Evolutionary conservation across 2,113 vertebrate species (phyloP).

Genomic region (Lepus europaeus): DNA sequence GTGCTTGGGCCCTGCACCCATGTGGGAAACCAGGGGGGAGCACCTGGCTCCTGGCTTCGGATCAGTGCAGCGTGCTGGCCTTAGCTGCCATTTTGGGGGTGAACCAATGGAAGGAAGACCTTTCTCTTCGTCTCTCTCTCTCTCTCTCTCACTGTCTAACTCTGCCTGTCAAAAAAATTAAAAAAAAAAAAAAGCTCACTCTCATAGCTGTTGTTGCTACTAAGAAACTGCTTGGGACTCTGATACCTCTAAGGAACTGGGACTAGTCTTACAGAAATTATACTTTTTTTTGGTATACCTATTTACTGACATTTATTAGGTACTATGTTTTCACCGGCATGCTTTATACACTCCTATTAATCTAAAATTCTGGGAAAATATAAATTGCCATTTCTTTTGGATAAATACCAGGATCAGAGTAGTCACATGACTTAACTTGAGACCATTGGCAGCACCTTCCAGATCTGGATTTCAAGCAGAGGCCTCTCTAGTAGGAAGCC

Average conservation of each 20-base stretch:
- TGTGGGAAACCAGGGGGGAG: too few species aligned
- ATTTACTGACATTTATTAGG: neutral
- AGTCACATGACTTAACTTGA: neutral
- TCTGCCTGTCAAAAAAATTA: too few species aligned
- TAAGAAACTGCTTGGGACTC: neutral
- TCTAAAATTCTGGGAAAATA: neutral
- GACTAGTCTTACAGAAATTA: neutral
- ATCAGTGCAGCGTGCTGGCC: too few species aligned
- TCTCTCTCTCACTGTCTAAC: too few species aligned
- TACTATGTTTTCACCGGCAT: neutral
- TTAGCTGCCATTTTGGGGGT: too few species aligned
- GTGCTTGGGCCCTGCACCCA: too few species aligned
- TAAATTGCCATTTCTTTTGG: neutral
- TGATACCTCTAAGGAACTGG: neutral
- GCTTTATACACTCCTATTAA: neutral
- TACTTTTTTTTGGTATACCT: neutral
- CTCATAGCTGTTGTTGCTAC: too few species aligned
- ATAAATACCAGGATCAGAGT: neutral
- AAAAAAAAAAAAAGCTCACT: too few species aligned
- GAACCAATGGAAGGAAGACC: too few species aligned
- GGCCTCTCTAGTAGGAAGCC: neutral
- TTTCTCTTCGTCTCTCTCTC: too few species aligned
- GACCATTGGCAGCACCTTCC: rapidly evolving
- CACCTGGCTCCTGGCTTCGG: too few species aligned
- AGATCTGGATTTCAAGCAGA: neutral